Conservation (phyloP, 2,113 vertebrate species). For the Hemiprocne comata region DNA sequence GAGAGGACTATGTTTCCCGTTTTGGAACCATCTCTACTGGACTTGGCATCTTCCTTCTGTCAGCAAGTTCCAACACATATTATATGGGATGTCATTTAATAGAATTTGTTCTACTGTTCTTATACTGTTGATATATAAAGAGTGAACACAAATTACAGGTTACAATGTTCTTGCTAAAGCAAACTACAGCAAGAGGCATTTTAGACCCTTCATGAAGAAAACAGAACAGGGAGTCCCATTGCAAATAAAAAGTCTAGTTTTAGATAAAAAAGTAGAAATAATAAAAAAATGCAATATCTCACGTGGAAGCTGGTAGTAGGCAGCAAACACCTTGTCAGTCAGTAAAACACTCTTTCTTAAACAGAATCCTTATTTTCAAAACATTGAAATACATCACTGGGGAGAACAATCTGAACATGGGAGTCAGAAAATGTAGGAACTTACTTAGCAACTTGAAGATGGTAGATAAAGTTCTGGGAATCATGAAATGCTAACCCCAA, state of each 20-base stretch:
- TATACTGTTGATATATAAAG: not conserved
- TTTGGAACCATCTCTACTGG: not conserved
- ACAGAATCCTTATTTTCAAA: not conserved
- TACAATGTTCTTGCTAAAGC: not conserved
- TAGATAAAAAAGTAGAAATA: not conserved
- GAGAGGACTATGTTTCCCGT: not conserved
- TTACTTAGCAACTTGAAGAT: not conserved
- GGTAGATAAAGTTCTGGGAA: not conserved
- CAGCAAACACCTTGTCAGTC: not conserved
- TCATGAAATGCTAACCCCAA: not conserved
- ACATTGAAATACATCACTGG: not conserved
- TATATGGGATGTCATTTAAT: not conserved
- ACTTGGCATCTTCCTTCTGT: not conserved
- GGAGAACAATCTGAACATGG: not conserved
- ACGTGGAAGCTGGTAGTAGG: not conserved
- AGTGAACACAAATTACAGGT: not conserved
- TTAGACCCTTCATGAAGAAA: not conserved
- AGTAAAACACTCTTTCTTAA: not conserved
- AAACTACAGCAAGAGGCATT: not conserved
- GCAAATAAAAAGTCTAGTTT: not conserved
- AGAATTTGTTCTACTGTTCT: not conserved
- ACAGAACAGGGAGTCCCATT: not conserved
- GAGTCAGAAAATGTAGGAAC: not conserved
- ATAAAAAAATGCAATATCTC: not conserved
- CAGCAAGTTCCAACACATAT: not conserved